A percentile compares a stretch with the other conserved stretches of the same genome.
Conservation (phyloP, 2,113 vertebrate species). For the Elephas maximus region DNA sequence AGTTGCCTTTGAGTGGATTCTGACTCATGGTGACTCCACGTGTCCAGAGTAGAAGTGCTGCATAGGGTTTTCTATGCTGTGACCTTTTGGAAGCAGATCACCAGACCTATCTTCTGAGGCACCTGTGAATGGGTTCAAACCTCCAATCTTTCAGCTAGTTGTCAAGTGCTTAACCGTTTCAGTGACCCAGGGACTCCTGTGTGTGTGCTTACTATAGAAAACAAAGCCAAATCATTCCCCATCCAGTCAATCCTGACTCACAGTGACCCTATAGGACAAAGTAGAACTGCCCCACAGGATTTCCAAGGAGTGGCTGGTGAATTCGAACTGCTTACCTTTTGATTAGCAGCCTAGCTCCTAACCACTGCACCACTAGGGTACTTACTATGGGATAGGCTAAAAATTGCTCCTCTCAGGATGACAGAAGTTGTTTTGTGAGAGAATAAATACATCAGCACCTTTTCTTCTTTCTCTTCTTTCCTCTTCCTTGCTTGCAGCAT, state of each 20-base stretch:
- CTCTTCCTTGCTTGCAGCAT: constrained; percentile 14
- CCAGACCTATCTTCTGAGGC: not conserved
- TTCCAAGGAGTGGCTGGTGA: too few relatives aligned
- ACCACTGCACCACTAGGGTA: too few relatives aligned
- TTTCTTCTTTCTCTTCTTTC: not conserved
- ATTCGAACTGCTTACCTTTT: too few relatives aligned
- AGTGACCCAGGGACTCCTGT: not conserved
- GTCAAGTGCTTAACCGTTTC: not conserved
- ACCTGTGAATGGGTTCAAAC: not conserved
- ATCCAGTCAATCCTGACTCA: too few relatives aligned
- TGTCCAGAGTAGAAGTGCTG: not conserved
- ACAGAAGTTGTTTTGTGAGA: not conserved
- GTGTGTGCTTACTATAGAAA: not conserved
- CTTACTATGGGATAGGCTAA: not conserved
- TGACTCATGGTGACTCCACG: not conserved
- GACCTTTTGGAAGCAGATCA: not conserved
- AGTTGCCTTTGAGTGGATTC: not conserved
- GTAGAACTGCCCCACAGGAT: too few relatives aligned
- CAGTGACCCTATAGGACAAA: too few relatives aligned
- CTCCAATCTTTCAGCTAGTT: not conserved
- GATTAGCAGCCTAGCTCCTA: too few relatives aligned
- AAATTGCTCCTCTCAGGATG: not conserved
- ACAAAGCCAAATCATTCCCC: too few relatives aligned
- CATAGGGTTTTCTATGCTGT: not conserved
- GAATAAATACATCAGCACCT: constrained; percentile 75